Evolutionary conservation across 2,113 vertebrate species (phyloP), one percentile per base, ranked within the genome.

Genomic region (Leucoraja erinaceus): DNA sequence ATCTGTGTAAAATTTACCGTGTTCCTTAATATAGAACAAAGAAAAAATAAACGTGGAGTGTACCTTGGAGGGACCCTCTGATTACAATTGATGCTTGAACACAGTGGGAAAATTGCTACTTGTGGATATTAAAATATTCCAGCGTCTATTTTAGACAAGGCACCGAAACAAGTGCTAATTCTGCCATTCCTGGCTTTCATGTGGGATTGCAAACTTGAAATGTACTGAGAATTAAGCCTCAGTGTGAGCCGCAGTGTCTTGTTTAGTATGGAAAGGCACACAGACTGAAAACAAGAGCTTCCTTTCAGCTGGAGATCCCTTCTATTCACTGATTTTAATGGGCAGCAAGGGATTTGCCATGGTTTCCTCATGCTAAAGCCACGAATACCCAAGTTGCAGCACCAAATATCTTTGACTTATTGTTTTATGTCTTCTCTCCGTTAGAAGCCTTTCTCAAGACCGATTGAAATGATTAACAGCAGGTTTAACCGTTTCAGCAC

Each of bases 321-420:
- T 88, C 83, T 61, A 88, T 88, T 66, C 31, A n/a, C 83, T 88
- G 83, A 88, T 31, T 88, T 88, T 88, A 88, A 88, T 66, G 83
- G 81, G 59, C n/a, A 88, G 59, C 83, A 63, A 88, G 83, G 59
- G 83, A 88, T 31, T 88, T 66, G 31, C 59, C 83, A 88, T 63
- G 59, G 59, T 61, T 88, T 63, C 83, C 83, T 63, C 59, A 59
- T 88, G 83, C 83, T 88, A 59, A 63, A 88, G n/a, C 59, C 83
- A 88, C 83, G 63, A n/a, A 88, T 88, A 88, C 83, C 59, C 28
- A 31, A 61, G n/a, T 88, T 61, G 61, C 83, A 31, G 59, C n/a
- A 66, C 83, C 83, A 88, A 88, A 88, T 66, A 88, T 16, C 83
- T n/a, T 14, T 14, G 59, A 61, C 59, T 63, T 88, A 31, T 88